Evolutionary conservation across 30 jellyfish, hydroid and myxozoan genomes (phyloP), one percentile per base, ranked within the genome.

Genomic region (Chrysaora quinquecirrha): DNA sequence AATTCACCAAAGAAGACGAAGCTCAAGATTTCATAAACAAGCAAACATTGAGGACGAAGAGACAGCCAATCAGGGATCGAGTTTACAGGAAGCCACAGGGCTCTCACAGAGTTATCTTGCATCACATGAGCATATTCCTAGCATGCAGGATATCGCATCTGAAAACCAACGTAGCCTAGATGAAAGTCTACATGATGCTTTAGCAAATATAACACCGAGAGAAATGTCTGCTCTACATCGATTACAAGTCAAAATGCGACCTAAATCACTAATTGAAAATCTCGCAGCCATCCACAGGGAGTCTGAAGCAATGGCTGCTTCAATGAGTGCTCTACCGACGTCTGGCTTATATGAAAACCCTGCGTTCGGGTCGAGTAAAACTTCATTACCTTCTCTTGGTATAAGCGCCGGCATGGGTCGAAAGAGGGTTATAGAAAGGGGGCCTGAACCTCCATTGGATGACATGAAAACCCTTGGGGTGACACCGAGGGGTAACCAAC

Each of bases 231-330:
- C 90, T 3, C 28, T 80, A 61, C 76, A 80, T 14, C 74, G 90
- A 23, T 50, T 80, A 23, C 83, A 80, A 56, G 18, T 28, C 7
- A 47, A 80, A 34, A 64, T 80, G 90, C 46, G 90, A 52, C 90
- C 90, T 9, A 80, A 80, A 32, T 80, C 90, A 20, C 63, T 80
- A 35, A 67, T 80, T 20, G 90, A 80, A 71, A 80, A 30, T 48
- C 84, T 80, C 24, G 90, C 90, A 11, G 83, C 90, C 0, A 80
- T 80, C 20, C 90, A 80, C 83, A 68, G 90, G 34, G 90, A 80
- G 38, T 6, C 83, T 12, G 48, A 65, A 33, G 27, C 58, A 18
- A 31, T 21, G 6, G 84, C 90, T 4, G 11, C 34, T 30, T 80
- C 90, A 0, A 65, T 80, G 84, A 67, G 78, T 14, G 80, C 79